A percentile compares a stretch with the other conserved stretches of the same genome.
Evolutionary conservation across 2,888 invertebrate genomes (phyloP).

Genomic region (Eupithecia exiguata): DNA sequence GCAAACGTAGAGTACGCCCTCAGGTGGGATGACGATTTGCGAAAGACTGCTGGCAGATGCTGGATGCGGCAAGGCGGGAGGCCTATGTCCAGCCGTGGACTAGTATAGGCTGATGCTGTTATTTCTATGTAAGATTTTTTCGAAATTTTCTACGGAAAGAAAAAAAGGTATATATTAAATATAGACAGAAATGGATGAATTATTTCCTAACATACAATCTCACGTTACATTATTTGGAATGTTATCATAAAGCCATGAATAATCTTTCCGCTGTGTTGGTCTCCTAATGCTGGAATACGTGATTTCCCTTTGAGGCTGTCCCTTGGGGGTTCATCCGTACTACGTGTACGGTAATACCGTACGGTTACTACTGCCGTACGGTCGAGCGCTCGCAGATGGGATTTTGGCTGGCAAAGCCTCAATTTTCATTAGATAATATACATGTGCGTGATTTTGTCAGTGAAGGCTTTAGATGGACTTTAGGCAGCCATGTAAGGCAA

Average conservation of each 20-base stretch:
- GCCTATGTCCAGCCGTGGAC: too few species aligned
- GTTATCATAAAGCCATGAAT: not conserved
- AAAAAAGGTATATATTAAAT: too few species aligned
- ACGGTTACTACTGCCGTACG: not conserved
- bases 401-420: not conserved
- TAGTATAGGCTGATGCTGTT: too few species aligned
- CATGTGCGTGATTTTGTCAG: not conserved
- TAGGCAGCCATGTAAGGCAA: not conserved
- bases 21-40: too few species aligned
- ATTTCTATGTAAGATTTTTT: too few species aligned
- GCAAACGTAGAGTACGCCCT: too few species aligned
- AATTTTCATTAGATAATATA: not conserved
- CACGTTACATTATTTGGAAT: not conserved
- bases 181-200: too few species aligned
- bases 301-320: not conserved
- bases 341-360: not conserved
- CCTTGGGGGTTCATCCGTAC: not conserved
- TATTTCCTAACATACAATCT: too few species aligned
- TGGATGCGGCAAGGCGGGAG: too few species aligned
- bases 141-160: too few species aligned
- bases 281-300: not conserved
- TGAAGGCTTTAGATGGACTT: not conserved
- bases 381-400: not conserved
- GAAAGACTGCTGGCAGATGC: too few species aligned
- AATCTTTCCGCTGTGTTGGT: not conserved